Evolutionary conservation across 2,113 vertebrate genomes (phyloP).

Genomic region (Oncorhynchus gorbuscha): DNA sequence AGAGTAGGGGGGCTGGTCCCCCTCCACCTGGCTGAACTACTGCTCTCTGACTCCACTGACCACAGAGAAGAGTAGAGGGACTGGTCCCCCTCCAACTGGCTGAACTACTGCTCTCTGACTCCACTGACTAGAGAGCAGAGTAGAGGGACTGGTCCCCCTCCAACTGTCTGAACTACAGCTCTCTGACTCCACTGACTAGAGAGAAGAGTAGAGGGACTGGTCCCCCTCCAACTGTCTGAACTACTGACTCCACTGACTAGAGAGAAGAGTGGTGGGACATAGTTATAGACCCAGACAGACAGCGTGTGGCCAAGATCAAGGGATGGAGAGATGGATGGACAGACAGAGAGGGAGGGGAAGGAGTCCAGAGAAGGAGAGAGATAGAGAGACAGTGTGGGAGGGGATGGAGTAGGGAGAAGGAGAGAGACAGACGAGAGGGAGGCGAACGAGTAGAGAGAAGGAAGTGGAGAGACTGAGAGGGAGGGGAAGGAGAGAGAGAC

Average conservation of each 20-base stretch:
- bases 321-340: no score
- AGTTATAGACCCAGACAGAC: constrained; percentile 41
- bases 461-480: constrained; percentile 36
- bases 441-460: neutral
- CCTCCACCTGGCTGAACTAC: no score
- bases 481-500: constrained; percentile 10
- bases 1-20: no score
- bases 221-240: no score
- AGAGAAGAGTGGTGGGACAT: no score
- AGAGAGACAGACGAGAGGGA: constrained; percentile 35
- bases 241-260: no score
- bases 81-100: constrained; percentile 2
- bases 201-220: neutral
- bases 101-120: no score
- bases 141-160: no score
- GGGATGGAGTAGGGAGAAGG: neutral
- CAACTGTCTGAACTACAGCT: no score
- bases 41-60: constrained; percentile 28
- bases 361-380: neutral
- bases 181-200: constrained; percentile 29
- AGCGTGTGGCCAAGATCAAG: neutral
- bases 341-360: constrained; percentile 25
- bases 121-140: no score
- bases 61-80: neutral
- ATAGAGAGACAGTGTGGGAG: neutral